Percentiles rank a stretch among this genome's conserved stretches.
These are phyloP conservation scores for Catocala fraxini DNA, from an alignment of 2,888 invertebrate genomes.

Conservation along the genomic window DNA sequence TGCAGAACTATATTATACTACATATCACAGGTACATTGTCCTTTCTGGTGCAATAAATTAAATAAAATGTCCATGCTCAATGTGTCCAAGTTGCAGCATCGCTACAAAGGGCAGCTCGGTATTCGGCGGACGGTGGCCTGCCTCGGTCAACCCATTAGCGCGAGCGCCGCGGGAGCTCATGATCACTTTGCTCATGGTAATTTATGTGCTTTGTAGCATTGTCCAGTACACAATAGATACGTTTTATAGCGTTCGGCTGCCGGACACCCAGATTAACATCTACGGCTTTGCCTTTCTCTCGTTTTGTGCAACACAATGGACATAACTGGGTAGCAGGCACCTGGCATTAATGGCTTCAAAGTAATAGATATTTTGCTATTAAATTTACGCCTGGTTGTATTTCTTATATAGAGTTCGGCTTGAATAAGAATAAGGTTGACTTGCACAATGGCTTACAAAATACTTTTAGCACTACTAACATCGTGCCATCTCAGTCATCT, in stretches of 20 bases:
- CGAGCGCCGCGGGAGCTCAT: slow-evolving; percentile 79
- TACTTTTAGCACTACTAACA: too few relatives aligned
- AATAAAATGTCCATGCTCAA: slow-evolving; percentile 52
- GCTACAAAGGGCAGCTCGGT: slow-evolving; percentile 40
- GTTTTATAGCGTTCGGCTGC: slow-evolving; percentile 84
- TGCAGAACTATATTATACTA: neutral
- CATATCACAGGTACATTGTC: slow-evolving; percentile 33
- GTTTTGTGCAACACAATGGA: slow-evolving; percentile 83
- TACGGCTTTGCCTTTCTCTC: slow-evolving; percentile 82
- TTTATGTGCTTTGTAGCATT: slow-evolving; percentile 86
- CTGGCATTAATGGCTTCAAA: slow-evolving; percentile 76
- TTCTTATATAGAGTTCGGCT: too few relatives aligned
- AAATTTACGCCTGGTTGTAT: slow-evolving; percentile 34
- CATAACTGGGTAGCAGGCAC: slow-evolving; percentile 76
- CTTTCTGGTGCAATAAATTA: slow-evolving; percentile 52
- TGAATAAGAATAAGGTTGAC: too few relatives aligned
- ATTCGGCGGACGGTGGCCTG: slow-evolving; percentile 41
- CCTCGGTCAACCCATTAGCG: slow-evolving; percentile 84
- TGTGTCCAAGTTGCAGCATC: slow-evolving; percentile 26
- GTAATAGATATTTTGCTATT: slow-evolving; percentile 62
- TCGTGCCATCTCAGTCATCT: too few relatives aligned
- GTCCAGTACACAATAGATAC: slow-evolving; percentile 73
- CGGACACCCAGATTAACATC: slow-evolving; percentile 87
- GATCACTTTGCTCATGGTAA: slow-evolving; percentile 86
- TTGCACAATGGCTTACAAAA: too few relatives aligned